A percentile compares a stretch with the other conserved stretches of the same genome.
Evolutionary conservation across 2,888 invertebrate species (phyloP).

Genomic region (Autographa pulchrina): DNA sequence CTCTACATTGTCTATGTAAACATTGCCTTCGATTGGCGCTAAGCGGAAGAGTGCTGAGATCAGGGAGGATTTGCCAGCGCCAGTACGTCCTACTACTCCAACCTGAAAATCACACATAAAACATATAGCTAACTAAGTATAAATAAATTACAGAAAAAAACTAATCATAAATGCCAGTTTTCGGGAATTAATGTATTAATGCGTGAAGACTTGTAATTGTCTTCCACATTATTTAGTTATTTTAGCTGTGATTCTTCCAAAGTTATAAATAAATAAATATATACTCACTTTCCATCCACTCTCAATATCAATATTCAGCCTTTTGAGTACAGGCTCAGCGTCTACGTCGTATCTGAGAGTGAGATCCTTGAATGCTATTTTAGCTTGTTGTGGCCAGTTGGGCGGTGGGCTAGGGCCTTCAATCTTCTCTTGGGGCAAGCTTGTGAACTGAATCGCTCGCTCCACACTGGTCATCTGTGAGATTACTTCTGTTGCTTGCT

Average conservation of each 20-base stretch:
- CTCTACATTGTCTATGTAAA: conserved; percentile 93
- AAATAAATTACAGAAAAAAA: not conserved
- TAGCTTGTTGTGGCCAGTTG: conserved; percentile 91
- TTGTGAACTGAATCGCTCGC: conserved; percentile 93
- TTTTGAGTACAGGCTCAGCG: conserved; percentile 89
- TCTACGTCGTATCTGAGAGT: conserved; percentile 90
- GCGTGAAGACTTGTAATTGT: too few species aligned
- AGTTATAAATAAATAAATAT: too few species aligned
- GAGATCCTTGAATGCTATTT: conserved; percentile 90
- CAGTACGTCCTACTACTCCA: conserved; percentile 96
- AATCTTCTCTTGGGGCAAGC: conserved; percentile 92
- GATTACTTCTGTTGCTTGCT: conserved; percentile 93
- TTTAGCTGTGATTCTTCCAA: too few species aligned
- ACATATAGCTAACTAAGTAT: not conserved
- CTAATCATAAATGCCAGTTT: not conserved
- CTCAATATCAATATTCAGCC: conserved; percentile 61
- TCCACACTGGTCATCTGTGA: conserved; percentile 95
- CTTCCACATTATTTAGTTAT: too few species aligned
- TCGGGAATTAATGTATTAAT: too few species aligned
- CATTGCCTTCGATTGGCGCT: conserved; percentile 93
- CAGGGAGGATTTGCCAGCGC: conserved; percentile 96
- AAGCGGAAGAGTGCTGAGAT: conserved; percentile 95
- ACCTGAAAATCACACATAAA: conserved; percentile 83
- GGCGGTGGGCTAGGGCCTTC: conserved; percentile 89
- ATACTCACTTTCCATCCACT: conserved; percentile 67